Evolutionary conservation across 2,113 vertebrate genomes (phyloP).

Genomic region (Perccottus glenii): DNA sequence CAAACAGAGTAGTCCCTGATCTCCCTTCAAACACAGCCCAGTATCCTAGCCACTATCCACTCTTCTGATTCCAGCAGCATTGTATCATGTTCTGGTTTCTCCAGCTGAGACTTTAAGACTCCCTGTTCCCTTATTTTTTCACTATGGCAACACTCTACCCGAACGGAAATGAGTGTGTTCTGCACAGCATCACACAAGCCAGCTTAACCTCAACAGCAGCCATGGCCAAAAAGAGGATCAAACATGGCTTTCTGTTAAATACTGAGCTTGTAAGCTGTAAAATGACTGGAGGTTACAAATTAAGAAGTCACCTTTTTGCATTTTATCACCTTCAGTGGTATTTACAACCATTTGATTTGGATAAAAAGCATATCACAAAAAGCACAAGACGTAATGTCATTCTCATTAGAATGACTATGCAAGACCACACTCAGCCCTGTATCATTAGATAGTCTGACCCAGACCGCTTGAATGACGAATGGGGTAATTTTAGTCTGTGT

Average conservation of each 20-base stretch:
- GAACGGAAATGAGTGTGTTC: constrained; percentile 66
- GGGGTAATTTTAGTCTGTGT: constrained; percentile 49
- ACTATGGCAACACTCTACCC: constrained; percentile 66
- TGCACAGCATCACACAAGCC: constrained; percentile 66
- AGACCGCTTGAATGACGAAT: constrained; percentile 46
- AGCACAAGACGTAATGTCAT: not conserved
- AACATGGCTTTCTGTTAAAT: constrained; percentile 43
- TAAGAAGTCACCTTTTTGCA: constrained; percentile 1
- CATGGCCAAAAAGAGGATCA: constrained; percentile 62
- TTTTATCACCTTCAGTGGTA: constrained; percentile 14
- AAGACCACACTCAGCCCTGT: constrained; percentile 40
- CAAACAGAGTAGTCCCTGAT: too few relatives aligned
- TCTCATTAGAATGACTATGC: constrained; percentile 13
- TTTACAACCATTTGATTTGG: not conserved
- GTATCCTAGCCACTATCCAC: constrained; percentile 17
- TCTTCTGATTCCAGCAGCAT: constrained; percentile 55
- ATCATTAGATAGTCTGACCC: constrained; percentile 49
- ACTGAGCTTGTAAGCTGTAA: constrained; percentile 52
- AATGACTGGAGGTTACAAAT: constrained; percentile 29
- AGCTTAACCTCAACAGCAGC: constrained; percentile 53
- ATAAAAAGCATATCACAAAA: constrained; percentile 15
- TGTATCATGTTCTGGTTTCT: constrained; percentile 67
- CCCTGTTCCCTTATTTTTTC: constrained; percentile 62
- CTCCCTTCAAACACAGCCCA: not conserved
- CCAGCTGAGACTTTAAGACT: constrained; percentile 57